phyloP scores from a whole-genome alignment of 2,113 vertebrate species.

The Pterocles burchelli region DNA sequence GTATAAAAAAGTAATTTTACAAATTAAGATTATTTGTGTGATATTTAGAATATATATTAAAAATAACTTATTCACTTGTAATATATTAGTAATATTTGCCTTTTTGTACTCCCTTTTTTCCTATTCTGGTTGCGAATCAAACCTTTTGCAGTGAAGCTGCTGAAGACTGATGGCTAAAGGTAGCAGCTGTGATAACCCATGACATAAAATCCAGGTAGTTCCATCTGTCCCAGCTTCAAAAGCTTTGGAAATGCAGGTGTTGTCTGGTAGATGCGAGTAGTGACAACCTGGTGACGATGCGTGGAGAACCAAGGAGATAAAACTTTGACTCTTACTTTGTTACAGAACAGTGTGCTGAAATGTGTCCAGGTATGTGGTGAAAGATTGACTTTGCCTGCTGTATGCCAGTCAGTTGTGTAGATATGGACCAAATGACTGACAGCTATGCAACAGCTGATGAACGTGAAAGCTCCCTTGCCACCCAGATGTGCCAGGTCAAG shows the following conservation, averaged over 20 bases:
- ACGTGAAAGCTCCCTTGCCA: not conserved
- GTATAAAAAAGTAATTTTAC: not conserved
- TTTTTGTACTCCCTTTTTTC: not conserved
- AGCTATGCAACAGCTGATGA: not conserved
- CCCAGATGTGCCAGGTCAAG: not conserved
- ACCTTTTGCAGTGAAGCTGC: not conserved
- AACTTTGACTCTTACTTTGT: not conserved
- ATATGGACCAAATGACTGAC: not conserved
- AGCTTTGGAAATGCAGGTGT: not conserved
- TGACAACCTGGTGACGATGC: not conserved
- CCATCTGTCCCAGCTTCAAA: not conserved
- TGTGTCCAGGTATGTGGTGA: not conserved
- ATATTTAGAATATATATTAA: not conserved
- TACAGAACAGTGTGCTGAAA: not conserved
- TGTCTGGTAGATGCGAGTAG: accelerated
- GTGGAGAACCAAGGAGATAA: not conserved
- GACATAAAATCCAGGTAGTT: not conserved
- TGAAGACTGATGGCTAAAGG: not conserved
- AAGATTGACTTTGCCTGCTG: not conserved
- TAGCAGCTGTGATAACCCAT: not conserved
- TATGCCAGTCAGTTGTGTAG: not conserved
- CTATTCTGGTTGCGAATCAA: not conserved
- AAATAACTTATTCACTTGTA: not conserved
- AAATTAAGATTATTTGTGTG: not conserved
- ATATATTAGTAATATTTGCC: not conserved